Percentiles rank a stretch among this genome's conserved stretches.
Evolutionary conservation across 2,113 vertebrate genomes (phyloP).

Genomic region (Cacatua alba): DNA sequence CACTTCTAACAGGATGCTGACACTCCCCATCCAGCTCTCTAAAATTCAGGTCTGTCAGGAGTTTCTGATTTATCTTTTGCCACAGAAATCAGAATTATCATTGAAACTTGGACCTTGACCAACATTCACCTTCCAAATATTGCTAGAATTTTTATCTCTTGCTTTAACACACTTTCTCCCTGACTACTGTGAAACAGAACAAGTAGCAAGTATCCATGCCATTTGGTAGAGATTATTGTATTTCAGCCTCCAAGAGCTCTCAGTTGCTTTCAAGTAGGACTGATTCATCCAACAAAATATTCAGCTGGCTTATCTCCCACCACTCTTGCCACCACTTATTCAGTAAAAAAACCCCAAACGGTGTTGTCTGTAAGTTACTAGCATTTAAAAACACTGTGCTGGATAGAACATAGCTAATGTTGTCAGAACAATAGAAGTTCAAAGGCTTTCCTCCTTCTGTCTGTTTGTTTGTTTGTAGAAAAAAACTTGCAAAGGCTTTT

Average conservation of each 20-base stretch:
- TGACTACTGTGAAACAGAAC: background rate
- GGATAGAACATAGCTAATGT: conserved; percentile 14
- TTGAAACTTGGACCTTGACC: background rate
- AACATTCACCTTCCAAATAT: background rate
- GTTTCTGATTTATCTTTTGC: background rate
- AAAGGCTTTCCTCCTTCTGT: conserved; percentile 10
- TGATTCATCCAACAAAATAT: conserved; percentile 40
- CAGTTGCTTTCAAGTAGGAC: conserved; percentile 12
- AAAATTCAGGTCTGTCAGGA: background rate
- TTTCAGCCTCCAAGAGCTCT: conserved; percentile 28
- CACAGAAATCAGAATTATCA: background rate
- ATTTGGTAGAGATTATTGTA: background rate
- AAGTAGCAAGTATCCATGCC: background rate
- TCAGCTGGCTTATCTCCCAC: background rate
- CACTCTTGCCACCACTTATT: background rate
- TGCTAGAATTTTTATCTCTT: background rate
- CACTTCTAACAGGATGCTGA: background rate
- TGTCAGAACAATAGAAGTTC: background rate
- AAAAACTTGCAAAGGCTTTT: conserved; percentile 16
- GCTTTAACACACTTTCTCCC: background rate
- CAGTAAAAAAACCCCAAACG: background rate
- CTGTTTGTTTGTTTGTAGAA: background rate
- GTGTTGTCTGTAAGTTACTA: background rate
- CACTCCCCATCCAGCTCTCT: background rate
- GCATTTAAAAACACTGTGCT: background rate